These are phyloP conservation scores for Agelaius tricolor DNA, from an alignment of 2,113 vertebrate genomes.

Conservation along the genomic window DNA sequence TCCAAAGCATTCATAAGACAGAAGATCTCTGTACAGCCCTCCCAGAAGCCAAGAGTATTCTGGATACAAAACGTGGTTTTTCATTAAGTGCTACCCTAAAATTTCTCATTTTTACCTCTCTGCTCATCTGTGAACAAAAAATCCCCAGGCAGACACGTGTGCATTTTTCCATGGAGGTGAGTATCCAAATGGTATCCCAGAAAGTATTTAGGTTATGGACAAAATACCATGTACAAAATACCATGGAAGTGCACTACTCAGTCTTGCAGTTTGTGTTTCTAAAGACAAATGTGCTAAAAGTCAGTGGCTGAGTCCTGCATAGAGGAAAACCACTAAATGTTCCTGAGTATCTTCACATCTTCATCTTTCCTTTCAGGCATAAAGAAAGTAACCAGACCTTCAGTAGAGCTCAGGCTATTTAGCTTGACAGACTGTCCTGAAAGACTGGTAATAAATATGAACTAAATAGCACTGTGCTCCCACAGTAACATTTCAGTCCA, in stretches of 20 bases:
- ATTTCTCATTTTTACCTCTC: neutral
- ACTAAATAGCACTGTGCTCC: neutral
- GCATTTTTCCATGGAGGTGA: neutral
- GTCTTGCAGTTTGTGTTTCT: neutral
- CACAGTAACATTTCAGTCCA: neutral
- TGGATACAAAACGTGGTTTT: rapidly evolving
- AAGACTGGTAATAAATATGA: neutral
- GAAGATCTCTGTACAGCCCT: neutral
- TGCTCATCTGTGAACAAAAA: neutral
- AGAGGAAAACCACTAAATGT: neutral
- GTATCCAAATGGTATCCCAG: neutral
- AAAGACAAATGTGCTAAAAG: neutral
- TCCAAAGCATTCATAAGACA: neutral
- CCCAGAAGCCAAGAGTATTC: neutral
- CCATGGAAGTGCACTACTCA: neutral
- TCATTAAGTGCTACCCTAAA: neutral
- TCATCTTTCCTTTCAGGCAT: neutral
- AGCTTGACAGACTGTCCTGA: neutral
- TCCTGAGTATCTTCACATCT: neutral
- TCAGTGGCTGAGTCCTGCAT: rapidly evolving
- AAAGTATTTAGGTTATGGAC: neutral
- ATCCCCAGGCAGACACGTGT: neutral
- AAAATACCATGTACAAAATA: neutral
- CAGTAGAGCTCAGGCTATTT: neutral
- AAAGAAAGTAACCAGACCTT: neutral